Percentiles rank a stretch among this genome's conserved stretches.
phyloP scores from a whole-genome alignment of 2,888 invertebrate genomes.

The Lochmaea crataegi region DNA sequence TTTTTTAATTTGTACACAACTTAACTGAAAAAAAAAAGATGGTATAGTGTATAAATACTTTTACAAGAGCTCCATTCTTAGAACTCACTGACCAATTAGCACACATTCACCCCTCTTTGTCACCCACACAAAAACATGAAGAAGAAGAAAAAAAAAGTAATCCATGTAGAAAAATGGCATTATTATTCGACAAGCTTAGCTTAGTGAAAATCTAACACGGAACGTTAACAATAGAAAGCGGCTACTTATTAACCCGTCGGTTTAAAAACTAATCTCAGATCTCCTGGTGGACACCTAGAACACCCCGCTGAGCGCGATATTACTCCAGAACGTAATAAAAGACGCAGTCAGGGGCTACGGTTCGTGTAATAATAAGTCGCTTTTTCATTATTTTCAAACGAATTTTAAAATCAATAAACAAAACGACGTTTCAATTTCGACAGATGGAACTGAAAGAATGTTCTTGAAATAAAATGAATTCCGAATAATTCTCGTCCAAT shows the following conservation, averaged over 20 bases:
- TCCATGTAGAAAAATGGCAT: neutral
- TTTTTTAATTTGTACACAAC: neutral
- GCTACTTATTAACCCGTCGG: constrained; percentile 51
- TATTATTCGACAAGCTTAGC: constrained; percentile 6
- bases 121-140: neutral
- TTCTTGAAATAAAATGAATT: no score
- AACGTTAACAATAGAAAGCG: constrained; percentile 41
- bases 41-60: no score
- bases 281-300: constrained; percentile 57
- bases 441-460: no score
- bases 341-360: constrained; percentile 36
- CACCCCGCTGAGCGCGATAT: constrained; percentile 52
- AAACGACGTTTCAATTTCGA: neutral
- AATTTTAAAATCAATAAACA: constrained; percentile 6
- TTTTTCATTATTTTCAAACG: constrained; percentile 11
- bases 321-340: constrained; percentile 44
- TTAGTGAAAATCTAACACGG: constrained; percentile 33
- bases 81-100: neutral
- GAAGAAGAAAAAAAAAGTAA: neutral
- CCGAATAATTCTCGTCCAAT: no score
- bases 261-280: constrained; percentile 58
- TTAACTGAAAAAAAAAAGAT: no score
- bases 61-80: neutral
- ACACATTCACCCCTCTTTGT: neutral
- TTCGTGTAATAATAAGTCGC: constrained; percentile 16